Conservation (phyloP, 2,797 vertebrate genomes). For the Syndactyla subalaris region DNA sequence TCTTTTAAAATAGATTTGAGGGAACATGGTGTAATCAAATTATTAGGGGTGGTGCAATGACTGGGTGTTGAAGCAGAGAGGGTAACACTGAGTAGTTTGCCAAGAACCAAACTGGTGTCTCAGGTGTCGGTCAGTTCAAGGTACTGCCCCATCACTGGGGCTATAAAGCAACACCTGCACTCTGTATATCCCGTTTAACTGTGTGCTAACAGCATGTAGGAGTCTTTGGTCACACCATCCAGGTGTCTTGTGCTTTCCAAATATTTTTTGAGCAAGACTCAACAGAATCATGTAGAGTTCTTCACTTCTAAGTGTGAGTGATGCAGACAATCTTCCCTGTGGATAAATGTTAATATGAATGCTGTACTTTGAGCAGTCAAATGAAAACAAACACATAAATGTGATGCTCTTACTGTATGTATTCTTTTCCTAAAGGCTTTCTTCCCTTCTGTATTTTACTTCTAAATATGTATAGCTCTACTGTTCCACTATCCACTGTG, state of each 20-base stretch:
- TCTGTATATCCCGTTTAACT: neutral
- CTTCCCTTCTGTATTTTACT: neutral
- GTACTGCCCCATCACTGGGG: neutral
- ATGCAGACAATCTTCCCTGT: neutral
- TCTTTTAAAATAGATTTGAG: neutral
- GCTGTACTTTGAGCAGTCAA: neutral
- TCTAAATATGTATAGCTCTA: neutral
- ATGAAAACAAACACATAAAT: neutral
- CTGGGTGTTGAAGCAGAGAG: neutral
- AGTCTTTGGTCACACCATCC: neutral
- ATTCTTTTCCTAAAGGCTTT: neutral
- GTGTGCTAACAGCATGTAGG: neutral
- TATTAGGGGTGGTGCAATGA: neutral
- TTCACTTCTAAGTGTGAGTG: neutral
- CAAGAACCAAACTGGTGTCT: neutral
- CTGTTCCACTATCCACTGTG: neutral
- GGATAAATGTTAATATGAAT: neutral
- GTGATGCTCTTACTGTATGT: neutral
- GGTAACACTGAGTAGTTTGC: neutral
- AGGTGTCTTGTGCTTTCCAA: neutral
- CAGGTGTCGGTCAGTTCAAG: neutral
- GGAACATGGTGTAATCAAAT: neutral
- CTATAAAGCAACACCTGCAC: neutral
- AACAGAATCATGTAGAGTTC: neutral
- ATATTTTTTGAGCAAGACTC: neutral